Evolutionary conservation across 1,140 invertebrate genomes (phyloP), one percentile per base, ranked within the genome.

Genomic region (Philotrypesis tridentata): DNA sequence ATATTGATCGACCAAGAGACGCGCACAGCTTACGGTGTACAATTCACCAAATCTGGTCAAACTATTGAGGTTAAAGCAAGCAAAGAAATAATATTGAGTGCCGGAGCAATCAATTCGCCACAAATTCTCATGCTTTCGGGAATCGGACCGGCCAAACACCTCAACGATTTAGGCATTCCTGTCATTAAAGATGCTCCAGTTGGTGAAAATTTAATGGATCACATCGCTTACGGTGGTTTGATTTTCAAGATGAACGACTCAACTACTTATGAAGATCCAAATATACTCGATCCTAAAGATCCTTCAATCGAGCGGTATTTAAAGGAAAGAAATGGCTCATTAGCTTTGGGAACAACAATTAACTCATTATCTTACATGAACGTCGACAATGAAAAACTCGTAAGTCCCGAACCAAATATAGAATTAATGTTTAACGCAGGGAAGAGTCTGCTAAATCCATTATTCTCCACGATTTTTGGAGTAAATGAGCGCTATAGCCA

Each of bases 121-220:
- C n/a, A n/a, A n/a, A n/a, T n/a, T n/a, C n/a, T n/a, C 94, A 96
- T 97, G 96, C 86, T 97, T 1, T 96, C 95, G 2, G 96, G 96
- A 3, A 93, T 97, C n/a, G 96, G 96, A 14, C 96, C 96, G 0
- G 93, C 88, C 27, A 90, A 94, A 55, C 95, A 97, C 88, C 90
- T 97, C 12, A 86, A 91, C 40, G 86, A 92, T 12, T 83, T 94
- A 60, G 92, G 92, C 21, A 95, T 96, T 61, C 91, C 93, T 1
- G 92, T 95, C 0, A 79, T 95, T 1, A 92, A 93, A 80, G 94
- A 97, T 92, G n/a, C n/a, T n/a, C n/a, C n/a, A n/a, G n/a, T n/a
- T n/a, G n/a, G n/a, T n/a, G n/a, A n/a, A n/a, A n/a, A n/a, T 87
- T 88, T 97, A 4, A 95, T 96, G 93, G 96, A 97, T 88, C 96